Evolutionary conservation across 2,888 invertebrate genomes (phyloP).

Genomic region (Pyrrhosoma nymphula): DNA sequence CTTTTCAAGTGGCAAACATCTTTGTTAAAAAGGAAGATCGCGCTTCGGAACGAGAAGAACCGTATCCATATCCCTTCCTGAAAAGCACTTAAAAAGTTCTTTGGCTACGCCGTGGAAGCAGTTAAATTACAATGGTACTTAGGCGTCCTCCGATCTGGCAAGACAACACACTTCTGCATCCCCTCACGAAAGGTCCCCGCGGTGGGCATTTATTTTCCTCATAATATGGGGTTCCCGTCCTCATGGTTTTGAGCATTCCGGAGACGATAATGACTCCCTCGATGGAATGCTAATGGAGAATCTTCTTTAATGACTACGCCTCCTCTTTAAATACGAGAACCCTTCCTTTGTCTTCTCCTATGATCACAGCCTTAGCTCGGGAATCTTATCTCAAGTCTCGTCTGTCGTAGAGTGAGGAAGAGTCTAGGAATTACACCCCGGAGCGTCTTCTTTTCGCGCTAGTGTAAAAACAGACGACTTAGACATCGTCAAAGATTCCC

Average conservation of each 20-base stretch:
- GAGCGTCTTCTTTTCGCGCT: neutral
- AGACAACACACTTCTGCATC: neutral
- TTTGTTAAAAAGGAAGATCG: neutral
- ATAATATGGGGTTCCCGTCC: neutral
- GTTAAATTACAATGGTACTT: neutral
- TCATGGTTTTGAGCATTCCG: neutral
- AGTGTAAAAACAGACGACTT: no score
- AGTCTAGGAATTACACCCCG: neutral
- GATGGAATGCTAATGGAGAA: constrained; percentile 16
- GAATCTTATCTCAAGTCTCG: constrained; percentile 4
- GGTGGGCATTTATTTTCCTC: neutral
- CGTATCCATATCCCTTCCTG: neutral
- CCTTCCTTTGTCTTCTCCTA: neutral
- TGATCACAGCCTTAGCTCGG: neutral
- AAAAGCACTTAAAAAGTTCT: neutral
- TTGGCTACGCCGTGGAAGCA: neutral
- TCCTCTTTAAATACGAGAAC: neutral
- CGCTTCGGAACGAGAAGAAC: neutral
- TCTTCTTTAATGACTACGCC: neutral
- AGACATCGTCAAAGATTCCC: no score
- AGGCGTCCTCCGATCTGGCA: neutral
- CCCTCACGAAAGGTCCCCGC: neutral
- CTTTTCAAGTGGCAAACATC: neutral
- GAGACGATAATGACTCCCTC: neutral
- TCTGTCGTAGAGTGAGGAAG: neutral